These are phyloP conservation scores for Megastigmus dorsalis DNA, from an alignment of 2,888 invertebrate genomes.

Conservation along the genomic window DNA sequence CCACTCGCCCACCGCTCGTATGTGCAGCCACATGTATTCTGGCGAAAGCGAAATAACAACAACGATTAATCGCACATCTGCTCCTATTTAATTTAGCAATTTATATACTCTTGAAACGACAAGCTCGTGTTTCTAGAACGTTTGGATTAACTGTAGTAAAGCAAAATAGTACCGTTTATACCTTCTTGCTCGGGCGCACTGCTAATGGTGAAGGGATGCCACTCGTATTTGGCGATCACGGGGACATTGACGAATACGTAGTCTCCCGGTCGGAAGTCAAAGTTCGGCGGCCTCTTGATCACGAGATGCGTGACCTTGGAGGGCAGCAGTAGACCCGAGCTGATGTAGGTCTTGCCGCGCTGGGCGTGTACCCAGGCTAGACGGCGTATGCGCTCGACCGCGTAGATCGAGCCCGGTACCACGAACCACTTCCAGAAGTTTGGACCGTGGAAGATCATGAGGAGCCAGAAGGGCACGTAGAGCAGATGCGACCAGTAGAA, in stretches of 20 bases:
- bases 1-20: slow-evolving; percentile 96
- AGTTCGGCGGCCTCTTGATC: slow-evolving; percentile 89
- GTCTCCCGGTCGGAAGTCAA: slow-evolving; percentile 94
- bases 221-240: slow-evolving; percentile 92
- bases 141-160: not conserved
- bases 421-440: slow-evolving; percentile 98
- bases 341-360: slow-evolving; percentile 89
- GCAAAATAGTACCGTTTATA: slow-evolving; percentile 62
- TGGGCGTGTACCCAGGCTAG: slow-evolving; percentile 79
- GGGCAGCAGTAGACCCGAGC: slow-evolving; percentile 89
- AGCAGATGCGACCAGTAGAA: slow-evolving; percentile 96
- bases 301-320: slow-evolving; percentile 94
- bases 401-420: slow-evolving; percentile 85
- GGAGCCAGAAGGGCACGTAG: slow-evolving; percentile 90
- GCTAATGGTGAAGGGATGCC: slow-evolving; percentile 98
- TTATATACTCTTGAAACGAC: too few relatives aligned
- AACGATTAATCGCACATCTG: too few relatives aligned
- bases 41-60: too few relatives aligned
- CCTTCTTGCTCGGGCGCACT: slow-evolving; percentile 96
- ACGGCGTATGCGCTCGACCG: slow-evolving; percentile 84
- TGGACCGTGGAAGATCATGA: slow-evolving; percentile 90
- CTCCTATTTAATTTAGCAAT: too few relatives aligned
- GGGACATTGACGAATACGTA: slow-evolving; percentile 96
- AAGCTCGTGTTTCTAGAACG: too few relatives aligned
- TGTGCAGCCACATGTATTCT: slow-evolving; percentile 95